phyloP scores from a whole-genome alignment of 2,797 vertebrate genomes.

The Megalops cyprinoides region DNA sequence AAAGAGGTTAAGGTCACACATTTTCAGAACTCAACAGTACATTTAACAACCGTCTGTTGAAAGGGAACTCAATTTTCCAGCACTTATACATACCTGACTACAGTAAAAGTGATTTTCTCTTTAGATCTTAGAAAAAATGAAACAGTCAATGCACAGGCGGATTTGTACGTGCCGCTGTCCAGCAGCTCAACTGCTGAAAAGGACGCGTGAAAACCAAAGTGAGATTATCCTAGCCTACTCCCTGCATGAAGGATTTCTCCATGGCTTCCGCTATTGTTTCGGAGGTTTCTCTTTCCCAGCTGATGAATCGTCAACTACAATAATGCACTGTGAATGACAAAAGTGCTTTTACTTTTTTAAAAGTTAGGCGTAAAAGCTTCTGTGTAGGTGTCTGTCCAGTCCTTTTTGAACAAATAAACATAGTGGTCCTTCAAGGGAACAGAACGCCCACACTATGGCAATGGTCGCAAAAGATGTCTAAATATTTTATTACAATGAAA shows the following conservation, averaged over 20 bases:
- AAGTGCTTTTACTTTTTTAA: conserved; percentile 27
- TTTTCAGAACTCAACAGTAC: conserved; percentile 63
- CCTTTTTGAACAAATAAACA: background rate
- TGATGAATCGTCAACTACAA: conserved; percentile 41
- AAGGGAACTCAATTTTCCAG: conserved; percentile 50
- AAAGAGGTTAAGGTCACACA: conserved; percentile 60
- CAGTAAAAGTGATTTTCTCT: conserved; percentile 43
- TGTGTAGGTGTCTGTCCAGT: conserved; percentile 22
- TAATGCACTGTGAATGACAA: conserved; percentile 27
- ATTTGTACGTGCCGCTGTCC: conserved; percentile 43
- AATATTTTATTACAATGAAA: conserved; percentile 11
- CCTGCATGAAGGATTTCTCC: conserved; percentile 46
- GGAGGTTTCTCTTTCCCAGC: conserved; percentile 48
- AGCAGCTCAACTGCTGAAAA: conserved; percentile 20
- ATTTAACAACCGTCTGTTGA: conserved; percentile 61
- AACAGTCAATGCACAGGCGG: conserved; percentile 37
- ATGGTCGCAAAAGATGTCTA: background rate
- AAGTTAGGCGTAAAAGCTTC: conserved; percentile 9
- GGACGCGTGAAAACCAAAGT: conserved; percentile 30
- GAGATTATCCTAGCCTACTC: conserved; percentile 48
- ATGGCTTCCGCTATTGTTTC: conserved; percentile 39
- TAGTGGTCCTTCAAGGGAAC: background rate
- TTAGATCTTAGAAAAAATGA: conserved; percentile 47
- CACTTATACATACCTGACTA: conserved; percentile 53
- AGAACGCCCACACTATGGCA: background rate